These are phyloP conservation scores for Chymomyza costata DNA, from an alignment of 1,140 invertebrate species.

Conservation along the genomic window DNA sequence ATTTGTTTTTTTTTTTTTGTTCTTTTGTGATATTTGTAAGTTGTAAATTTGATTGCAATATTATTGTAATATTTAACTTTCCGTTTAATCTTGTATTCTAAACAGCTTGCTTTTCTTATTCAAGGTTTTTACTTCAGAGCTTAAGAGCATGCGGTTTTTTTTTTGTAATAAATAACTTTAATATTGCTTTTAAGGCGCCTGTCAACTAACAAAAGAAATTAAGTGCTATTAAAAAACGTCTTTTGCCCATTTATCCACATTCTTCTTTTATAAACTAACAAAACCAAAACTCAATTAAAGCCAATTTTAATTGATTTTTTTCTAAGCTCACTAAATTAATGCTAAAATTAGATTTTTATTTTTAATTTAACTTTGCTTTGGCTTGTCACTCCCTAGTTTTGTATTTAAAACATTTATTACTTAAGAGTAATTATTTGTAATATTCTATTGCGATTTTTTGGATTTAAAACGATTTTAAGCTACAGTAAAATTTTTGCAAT, in stretches of 20 bases:
- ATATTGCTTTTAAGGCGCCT: too few species aligned
- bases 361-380: constrained; percentile 23
- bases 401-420: constrained; percentile 44
- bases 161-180: constrained; percentile 19
- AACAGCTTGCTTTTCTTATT: constrained; percentile 13
- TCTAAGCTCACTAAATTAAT: constrained; percentile 22
- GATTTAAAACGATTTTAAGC: constrained; percentile 56
- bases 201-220: too few species aligned
- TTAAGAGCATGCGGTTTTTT: constrained; percentile 23
- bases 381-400: constrained; percentile 40
- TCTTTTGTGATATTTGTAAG: constrained; percentile 40
- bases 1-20: constrained; percentile 13
- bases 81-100: constrained; percentile 24
- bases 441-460: constrained; percentile 15
- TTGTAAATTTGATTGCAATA: constrained; percentile 63
- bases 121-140: constrained; percentile 10
- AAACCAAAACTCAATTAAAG: constrained; percentile 27
- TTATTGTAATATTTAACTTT: constrained; percentile 42
- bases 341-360: constrained; percentile 40
- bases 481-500: constrained; percentile 71
- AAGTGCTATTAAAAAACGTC: constrained; percentile 31
- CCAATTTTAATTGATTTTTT: constrained; percentile 21
- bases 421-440: constrained; percentile 2
- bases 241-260: not conserved
- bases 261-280: not conserved